Evolutionary conservation across 1,140 invertebrate genomes (phyloP).

Genomic region (Tribolium castaneum): DNA sequence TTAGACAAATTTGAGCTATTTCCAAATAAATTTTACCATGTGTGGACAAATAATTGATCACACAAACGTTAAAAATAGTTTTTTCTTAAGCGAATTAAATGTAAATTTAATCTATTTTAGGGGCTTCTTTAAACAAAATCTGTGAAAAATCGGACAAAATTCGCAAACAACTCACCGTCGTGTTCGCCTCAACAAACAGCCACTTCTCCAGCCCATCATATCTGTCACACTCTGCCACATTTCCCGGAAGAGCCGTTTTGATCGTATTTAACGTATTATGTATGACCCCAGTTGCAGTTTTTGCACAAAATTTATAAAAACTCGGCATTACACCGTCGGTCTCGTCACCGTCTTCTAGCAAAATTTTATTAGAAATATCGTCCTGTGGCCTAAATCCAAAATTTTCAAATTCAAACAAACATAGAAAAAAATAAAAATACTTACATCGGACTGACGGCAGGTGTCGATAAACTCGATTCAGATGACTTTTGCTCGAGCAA

Average conservation of each 20-base stretch:
- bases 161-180: constrained; percentile 33
- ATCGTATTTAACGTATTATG: constrained; percentile 62
- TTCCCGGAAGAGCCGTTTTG: constrained; percentile 61
- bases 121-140: no score
- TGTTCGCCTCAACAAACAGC: constrained; percentile 47
- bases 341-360: constrained; percentile 48
- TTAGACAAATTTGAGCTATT: no score
- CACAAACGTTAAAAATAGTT: no score
- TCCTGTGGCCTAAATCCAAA: constrained; percentile 54
- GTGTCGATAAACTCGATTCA: constrained; percentile 62
- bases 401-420: no score
- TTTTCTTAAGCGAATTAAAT: no score
- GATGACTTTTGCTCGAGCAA: constrained; percentile 74
- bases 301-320: constrained; percentile 61
- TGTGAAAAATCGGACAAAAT: no score
- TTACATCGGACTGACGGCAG: constrained; percentile 62
- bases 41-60: no score
- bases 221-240: constrained; percentile 46
- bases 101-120: no score
- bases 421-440: background rate
- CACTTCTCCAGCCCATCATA: constrained; percentile 48
- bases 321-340: constrained; percentile 60
- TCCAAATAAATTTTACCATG: no score
- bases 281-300: constrained; percentile 62
- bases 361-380: constrained; percentile 49